Base-by-base conservation (phyloP, 1,140 invertebrate genomes). In the Caenorhabditis elegans region DNA sequence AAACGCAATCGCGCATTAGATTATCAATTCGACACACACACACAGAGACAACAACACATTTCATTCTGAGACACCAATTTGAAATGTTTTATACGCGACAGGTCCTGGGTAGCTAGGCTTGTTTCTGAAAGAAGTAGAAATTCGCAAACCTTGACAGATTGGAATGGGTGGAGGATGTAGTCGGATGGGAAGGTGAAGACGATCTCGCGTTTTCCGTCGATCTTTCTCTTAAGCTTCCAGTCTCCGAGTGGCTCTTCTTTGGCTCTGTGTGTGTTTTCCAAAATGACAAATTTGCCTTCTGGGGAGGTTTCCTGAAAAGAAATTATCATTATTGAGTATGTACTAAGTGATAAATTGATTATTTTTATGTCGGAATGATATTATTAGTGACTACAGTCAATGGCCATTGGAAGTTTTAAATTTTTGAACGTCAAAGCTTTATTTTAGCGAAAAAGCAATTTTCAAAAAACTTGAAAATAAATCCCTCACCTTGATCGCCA, bases 191-290 rank as follows among this genome's bases (percentile, higher is more conserved):
- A 88, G 24, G 88, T 89, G 83, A 85, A 90, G 46, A 90, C 82
- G 75, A 89, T 86, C 48, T 89, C 88, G 13, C 86, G 87, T 28
- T 86, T 85, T 31, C 84, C 85, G 77, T 90, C 89, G 46, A 89
- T 89, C 51, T 83, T 85, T 70, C 88, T 79, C 83, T 87, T 89
- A n/a, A 89, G 26, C 51, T 89, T 90, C 89, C 89, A 89, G 31
- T 87, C 88, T n/a, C 89, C 88, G 26, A 89, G 84, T 19, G 82
- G 83, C 36, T 89, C 88, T 55, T 88, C 89, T 39, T 86, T 86
- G n/a, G 84, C 82, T 26, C 88, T 85, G 65, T 89, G 88, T 8
- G 89, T 89, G 77, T 89, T 89, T 70, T 89, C 86, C n/a, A 89
- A 77, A 24, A 89, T 83, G 46, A 86, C 78, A 55, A 82, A 86